Evolutionary conservation across 2,888 invertebrate genomes (phyloP).

Genomic region (Leptodirus hochenwartii): DNA sequence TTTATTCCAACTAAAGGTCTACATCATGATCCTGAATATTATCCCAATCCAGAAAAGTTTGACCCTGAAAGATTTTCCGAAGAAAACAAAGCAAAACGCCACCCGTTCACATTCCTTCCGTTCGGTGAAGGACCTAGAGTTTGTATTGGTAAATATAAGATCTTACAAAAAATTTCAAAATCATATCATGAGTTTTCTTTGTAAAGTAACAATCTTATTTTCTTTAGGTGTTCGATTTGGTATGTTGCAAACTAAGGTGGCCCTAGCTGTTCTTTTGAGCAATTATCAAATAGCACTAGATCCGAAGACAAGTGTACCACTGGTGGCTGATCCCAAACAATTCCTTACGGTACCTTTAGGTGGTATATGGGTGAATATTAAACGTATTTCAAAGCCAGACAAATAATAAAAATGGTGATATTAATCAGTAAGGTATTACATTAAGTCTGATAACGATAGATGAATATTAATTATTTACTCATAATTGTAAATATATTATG

Average conservation of each 20-base stretch:
- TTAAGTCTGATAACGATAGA: too few species aligned
- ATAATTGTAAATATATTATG: too few species aligned
- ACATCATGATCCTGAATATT: slow-evolving; percentile 12
- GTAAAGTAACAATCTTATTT: too few species aligned
- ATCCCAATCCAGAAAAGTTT: slow-evolving; percentile 13
- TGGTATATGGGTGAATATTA: slow-evolving; percentile 14
- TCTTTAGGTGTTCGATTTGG: slow-evolving; percentile 15
- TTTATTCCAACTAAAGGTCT: slow-evolving; percentile 16
- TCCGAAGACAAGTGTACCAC: slow-evolving; percentile 12
- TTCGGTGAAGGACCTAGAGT: slow-evolving; percentile 21
- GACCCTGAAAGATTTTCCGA: slow-evolving; percentile 14
- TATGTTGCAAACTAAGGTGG: slow-evolving; percentile 14
- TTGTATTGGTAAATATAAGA: slow-evolving; percentile 20
- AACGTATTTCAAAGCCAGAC: too few species aligned
- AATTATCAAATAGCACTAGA: slow-evolving; percentile 13
- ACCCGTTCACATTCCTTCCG: slow-evolving; percentile 15
- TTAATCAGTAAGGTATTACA: too few species aligned
- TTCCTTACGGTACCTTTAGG: slow-evolving; percentile 10
- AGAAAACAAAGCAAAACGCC: slow-evolving; percentile 6
- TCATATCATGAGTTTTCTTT: too few species aligned
- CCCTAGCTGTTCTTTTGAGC: slow-evolving; percentile 11
- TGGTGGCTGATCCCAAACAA: slow-evolving; percentile 12
- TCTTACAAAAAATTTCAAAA: too few species aligned
- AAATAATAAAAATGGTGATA: too few species aligned
- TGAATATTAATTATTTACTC: too few species aligned